A percentile compares a stretch with the other conserved stretches of the same genome.
Conservation (phyloP, 2,888 invertebrate species). For the Eristalinus aeneus region DNA sequence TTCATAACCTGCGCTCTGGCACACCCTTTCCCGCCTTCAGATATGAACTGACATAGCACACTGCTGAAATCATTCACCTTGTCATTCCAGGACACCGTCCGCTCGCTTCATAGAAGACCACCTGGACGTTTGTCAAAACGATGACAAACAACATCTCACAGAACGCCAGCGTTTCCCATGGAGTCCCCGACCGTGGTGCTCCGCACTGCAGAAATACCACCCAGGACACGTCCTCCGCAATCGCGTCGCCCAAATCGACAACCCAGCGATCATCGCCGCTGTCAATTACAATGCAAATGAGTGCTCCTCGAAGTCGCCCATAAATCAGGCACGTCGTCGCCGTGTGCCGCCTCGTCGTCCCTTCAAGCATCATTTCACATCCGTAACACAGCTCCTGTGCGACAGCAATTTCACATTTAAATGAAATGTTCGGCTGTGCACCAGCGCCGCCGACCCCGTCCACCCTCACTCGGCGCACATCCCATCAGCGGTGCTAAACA, state of each 20-base stretch:
- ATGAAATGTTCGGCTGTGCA: conserved; percentile 47
- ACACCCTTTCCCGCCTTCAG: too few species aligned
- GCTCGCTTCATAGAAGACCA: neutral
- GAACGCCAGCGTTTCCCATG: neutral
- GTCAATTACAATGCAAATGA: conserved; percentile 39
- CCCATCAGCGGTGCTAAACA: conserved; percentile 59
- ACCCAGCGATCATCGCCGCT: conserved; percentile 26
- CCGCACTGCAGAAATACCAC: conserved; percentile 31
- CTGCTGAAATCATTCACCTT: too few species aligned
- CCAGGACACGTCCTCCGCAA: conserved; percentile 25
- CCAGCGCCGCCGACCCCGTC: neutral
- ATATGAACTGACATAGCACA: too few species aligned
- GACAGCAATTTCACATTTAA: conserved; percentile 60
- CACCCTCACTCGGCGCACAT: neutral
- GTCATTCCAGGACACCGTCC: too few species aligned
- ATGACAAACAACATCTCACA: neutral
- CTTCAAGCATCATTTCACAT: conserved; percentile 51
- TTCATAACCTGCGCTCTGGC: too few species aligned
- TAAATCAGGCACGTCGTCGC: conserved; percentile 38
- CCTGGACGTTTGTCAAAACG: neutral
- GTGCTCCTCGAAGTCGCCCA: conserved; percentile 30
- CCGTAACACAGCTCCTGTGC: conserved; percentile 28
- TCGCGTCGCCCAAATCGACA: conserved; percentile 17
- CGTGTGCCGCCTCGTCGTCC: conserved; percentile 34
- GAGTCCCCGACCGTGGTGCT: neutral